Conservation (phyloP, 2,888 invertebrate species). For the Drosophila picticornis region DNA sequence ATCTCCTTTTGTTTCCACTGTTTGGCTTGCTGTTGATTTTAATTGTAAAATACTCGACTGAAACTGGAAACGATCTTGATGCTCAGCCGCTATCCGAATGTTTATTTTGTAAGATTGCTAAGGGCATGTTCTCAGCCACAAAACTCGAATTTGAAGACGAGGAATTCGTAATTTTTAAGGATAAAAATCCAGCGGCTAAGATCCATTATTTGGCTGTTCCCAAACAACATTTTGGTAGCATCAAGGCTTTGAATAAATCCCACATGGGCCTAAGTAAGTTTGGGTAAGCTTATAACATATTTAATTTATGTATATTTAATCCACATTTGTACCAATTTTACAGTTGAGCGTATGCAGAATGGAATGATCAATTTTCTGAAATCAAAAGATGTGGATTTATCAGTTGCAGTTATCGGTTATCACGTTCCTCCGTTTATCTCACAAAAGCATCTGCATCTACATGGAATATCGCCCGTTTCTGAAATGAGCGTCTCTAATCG, state of each 20-base stretch:
- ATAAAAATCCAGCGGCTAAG: slow-evolving; percentile 92
- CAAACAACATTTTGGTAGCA: slow-evolving; percentile 91
- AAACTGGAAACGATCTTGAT: background rate
- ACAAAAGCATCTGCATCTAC: slow-evolving; percentile 92
- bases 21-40: slow-evolving; percentile 2
- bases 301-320: background rate
- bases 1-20: slow-evolving; percentile 13
- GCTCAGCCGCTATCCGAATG: slow-evolving; percentile 85
- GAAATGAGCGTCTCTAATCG: slow-evolving; percentile 90
- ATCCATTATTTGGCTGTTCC: slow-evolving; percentile 93
- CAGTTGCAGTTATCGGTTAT: slow-evolving; percentile 89
- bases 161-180: slow-evolving; percentile 91
- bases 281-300: background rate
- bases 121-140: slow-evolving; percentile 86
- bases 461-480: slow-evolving; percentile 92
- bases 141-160: slow-evolving; percentile 91
- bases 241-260: slow-evolving; percentile 88
- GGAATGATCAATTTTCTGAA: slow-evolving; percentile 85
- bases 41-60: slow-evolving; percentile 26
- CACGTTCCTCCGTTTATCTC: slow-evolving; percentile 97
- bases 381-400: slow-evolving; percentile 85
- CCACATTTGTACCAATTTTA: slow-evolving; percentile 32
- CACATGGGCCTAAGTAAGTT: slow-evolving; percentile 90
- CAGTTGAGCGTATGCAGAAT: slow-evolving; percentile 89
- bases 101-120: slow-evolving; percentile 91